Evolutionary conservation across 1,140 invertebrate genomes (phyloP), one percentile per base, ranked within the genome.

Genomic region (Bicyclus anynana): DNA sequence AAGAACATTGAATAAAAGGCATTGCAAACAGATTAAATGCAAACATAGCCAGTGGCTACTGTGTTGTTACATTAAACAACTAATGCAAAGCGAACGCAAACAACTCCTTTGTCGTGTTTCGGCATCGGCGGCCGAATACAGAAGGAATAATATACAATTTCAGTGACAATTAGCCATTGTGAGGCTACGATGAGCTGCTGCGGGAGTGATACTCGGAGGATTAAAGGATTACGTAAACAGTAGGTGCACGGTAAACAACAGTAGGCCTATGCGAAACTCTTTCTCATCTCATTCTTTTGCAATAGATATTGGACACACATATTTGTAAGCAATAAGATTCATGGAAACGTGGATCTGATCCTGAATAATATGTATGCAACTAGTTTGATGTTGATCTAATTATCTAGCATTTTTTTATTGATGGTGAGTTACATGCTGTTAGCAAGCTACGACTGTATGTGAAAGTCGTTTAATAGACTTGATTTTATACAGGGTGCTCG

Each of bases 1-100:
- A 58, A 69, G 72, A 80, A 84, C 78, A 77, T 72, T 56, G 69
- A 66, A 80, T 69, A 80, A 78, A 76, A 69, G 69, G 59, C 67
- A 76, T 78, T 71, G 76, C 70, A 84, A 78, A 76, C 72, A 77
- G 82, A 85, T 87, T 84, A 85, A 83, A 83, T 69, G 74, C 70
- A 79, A 83, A 83, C 80, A 85, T 74, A 73, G 66, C 72, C 71
- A 68, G 66, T 78, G 77, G 80, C 77, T 72, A 67, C 58, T 57
- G 72, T 74, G 79, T 72, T 72, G 70, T 67, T 72, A 74, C 66
- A 79, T 67, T 66, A 87, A 87, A 87, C 84, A 87, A 79, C 68
- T 79, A 69, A 77, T 81, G 73, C 69, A 75, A 75, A 76, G 50
- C 61, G 68, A 69, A 81, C 73, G 72, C 70, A 87, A 84, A 84